Percentiles rank a stretch among this genome's conserved stretches.
Evolutionary conservation across 2,888 invertebrate genomes (phyloP).

Genomic region (Cyrtodaria siliqua): DNA sequence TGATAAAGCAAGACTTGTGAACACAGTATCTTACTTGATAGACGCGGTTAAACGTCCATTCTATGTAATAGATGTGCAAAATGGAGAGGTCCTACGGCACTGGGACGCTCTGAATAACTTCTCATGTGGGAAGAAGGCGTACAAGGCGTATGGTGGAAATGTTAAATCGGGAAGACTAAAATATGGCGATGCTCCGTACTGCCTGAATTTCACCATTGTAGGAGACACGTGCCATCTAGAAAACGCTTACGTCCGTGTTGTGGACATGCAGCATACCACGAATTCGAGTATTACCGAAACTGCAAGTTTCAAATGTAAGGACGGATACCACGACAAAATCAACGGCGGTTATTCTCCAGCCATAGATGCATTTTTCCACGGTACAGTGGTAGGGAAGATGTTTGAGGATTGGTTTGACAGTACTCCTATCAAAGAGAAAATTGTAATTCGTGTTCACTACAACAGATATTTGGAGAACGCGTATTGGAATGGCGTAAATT

Average conservation of each 20-base stretch:
- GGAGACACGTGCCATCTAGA: constrained; percentile 64
- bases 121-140: constrained; percentile 15
- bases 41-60: constrained; percentile 57
- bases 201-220: constrained; percentile 42
- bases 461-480: constrained; percentile 67
- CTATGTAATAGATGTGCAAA: constrained; percentile 66
- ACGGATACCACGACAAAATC: constrained; percentile 57
- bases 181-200: constrained; percentile 58
- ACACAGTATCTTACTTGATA: constrained; percentile 41
- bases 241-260: constrained; percentile 68
- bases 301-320: constrained; percentile 56
- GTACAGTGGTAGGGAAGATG: constrained; percentile 66
- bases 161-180: constrained; percentile 61
- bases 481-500: constrained; percentile 70
- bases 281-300: constrained; percentile 38
- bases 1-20: constrained; percentile 39
- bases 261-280: constrained; percentile 57
- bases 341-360: constrained; percentile 70
- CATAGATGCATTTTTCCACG: constrained; percentile 68
- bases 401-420: constrained; percentile 69
- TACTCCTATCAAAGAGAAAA: constrained; percentile 41
- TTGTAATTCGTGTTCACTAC: constrained; percentile 70
- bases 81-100: constrained; percentile 48
- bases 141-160: constrained; percentile 66
- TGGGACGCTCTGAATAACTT: constrained; percentile 63